Evolutionary conservation across 2,113 vertebrate genomes (phyloP).

Genomic region (Callocephalon fimbriatum): DNA sequence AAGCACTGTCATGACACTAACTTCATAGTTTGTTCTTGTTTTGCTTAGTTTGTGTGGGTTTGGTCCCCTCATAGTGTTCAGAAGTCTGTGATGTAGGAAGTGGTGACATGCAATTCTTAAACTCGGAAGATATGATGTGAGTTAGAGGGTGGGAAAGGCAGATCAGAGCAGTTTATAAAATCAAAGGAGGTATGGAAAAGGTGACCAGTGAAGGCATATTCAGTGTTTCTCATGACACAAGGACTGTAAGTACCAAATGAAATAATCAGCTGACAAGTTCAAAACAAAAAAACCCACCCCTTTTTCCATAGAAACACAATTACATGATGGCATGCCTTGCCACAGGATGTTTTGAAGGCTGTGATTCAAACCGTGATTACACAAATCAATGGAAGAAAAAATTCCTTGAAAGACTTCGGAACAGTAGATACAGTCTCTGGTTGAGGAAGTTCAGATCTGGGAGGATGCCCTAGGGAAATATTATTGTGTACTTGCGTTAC

Average conservation of each 20-base stretch:
- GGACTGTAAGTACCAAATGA: neutral
- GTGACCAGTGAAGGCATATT: neutral
- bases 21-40: neutral
- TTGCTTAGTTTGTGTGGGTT: neutral
- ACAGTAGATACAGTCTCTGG: neutral
- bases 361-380: neutral
- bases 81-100: neutral
- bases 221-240: neutral
- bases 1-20: neutral
- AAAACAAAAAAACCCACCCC: neutral
- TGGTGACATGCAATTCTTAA: neutral
- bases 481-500: neutral
- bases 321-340: neutral
- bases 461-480: conserved; percentile 61
- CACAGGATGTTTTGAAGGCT: conserved; percentile 56
- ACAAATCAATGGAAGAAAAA: conserved; percentile 14
- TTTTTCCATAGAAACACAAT: conserved; percentile 9
- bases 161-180: neutral
- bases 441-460: conserved; percentile 41
- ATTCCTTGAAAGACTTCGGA: neutral
- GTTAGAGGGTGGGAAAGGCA: conserved; percentile 2
- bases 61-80: neutral
- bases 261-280: neutral
- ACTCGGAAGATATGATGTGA: neutral
- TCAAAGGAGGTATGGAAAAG: neutral